A percentile compares a stretch with the other conserved stretches of the same genome.
These are phyloP conservation scores for Geopemphigus sp. DNA, from an alignment of 1,140 invertebrate species.

Conservation along the genomic window DNA sequence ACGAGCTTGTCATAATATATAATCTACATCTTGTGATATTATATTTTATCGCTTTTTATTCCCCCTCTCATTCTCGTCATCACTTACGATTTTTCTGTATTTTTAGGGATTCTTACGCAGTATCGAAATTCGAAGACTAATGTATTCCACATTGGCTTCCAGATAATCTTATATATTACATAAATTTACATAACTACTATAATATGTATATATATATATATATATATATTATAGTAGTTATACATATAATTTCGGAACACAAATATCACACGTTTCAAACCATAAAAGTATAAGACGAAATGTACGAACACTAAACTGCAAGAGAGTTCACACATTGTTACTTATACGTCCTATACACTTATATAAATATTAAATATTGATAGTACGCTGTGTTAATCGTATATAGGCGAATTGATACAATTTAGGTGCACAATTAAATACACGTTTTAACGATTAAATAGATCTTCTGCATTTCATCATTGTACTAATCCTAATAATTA, in stretches of 20 bases:
- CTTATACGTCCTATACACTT: not conserved
- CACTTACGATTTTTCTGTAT: not conserved
- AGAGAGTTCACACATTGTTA: not conserved
- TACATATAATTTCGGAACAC: not conserved
- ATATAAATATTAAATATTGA: no score
- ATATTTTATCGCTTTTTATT: not conserved
- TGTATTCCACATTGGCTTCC: slow-evolving; percentile 22
- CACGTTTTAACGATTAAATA: no score
- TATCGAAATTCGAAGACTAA: slow-evolving; percentile 13
- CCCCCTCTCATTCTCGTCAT: not conserved
- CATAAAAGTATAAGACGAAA: not conserved
- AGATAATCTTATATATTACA: slow-evolving; percentile 12
- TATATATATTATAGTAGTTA: no score
- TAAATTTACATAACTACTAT: not conserved
- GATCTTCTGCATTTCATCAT: no score
- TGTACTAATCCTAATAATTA: no score
- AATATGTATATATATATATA: no score
- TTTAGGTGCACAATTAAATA: no score
- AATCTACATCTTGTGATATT: not conserved
- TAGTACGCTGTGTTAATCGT: no score
- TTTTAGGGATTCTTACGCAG: slow-evolving; percentile 13
- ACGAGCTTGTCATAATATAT: no score
- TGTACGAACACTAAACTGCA: not conserved
- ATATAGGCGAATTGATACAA: no score
- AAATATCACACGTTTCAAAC: slow-evolving; percentile 12